Percentiles rank a stretch among this genome's conserved stretches.
Evolutionary conservation across 2,113 vertebrate species (phyloP).

Genomic region (Engraulis encrasicolus): DNA sequence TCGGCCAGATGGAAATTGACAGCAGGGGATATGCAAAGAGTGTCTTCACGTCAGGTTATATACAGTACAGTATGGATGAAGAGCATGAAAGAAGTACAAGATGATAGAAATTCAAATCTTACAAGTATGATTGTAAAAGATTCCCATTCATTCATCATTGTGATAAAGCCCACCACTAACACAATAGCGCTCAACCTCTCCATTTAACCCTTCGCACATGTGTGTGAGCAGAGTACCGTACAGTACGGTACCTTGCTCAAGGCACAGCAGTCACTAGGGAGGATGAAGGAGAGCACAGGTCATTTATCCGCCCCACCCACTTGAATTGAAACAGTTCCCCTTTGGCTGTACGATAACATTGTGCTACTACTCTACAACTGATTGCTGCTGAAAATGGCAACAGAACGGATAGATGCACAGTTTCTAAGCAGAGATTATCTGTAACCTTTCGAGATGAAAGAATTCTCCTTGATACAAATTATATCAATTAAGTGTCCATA

Average conservation of each 20-base stretch:
- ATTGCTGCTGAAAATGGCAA: slow-evolving; percentile 26
- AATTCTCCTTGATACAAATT: slow-evolving; percentile 29
- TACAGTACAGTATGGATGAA: background rate
- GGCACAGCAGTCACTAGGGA: no score
- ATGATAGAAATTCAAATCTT: slow-evolving; percentile 36
- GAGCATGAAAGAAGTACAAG: background rate
- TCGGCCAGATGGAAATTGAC: background rate
- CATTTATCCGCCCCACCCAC: no score
- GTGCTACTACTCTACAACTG: background rate
- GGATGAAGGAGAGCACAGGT: no score
- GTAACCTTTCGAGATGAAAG: slow-evolving; percentile 33
- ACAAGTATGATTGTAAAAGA: background rate
- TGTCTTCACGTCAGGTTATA: no score
- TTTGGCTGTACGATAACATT: no score
- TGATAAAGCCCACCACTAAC: no score
- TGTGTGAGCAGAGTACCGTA: no score
- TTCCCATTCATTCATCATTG: no score
- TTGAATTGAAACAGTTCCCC: no score
- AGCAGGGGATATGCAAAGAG: background rate
- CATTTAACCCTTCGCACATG: no score
- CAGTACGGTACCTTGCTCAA: no score
- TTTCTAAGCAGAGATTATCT: slow-evolving; percentile 36
- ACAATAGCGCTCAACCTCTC: no score
- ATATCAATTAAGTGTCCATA: slow-evolving; percentile 34
- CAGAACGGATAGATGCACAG: slow-evolving; percentile 25